A percentile compares a stretch with the other conserved stretches of the same genome.
phyloP scores from a whole-genome alignment of 92 coral and sea anemone genomes.

The Actinernus sp. region DNA sequence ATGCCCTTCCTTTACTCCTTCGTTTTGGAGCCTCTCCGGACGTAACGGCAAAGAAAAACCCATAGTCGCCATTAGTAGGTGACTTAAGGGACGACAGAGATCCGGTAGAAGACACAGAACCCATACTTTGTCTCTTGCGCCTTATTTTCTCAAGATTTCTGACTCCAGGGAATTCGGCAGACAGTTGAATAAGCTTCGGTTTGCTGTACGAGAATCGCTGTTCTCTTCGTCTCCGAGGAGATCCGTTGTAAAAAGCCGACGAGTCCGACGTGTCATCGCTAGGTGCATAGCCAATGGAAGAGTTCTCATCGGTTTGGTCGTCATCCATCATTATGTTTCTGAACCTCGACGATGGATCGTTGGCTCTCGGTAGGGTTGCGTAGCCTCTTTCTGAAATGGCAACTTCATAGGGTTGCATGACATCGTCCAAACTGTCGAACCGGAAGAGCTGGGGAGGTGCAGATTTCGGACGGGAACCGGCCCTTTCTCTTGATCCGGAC shows the following conservation, averaged over 20 bases:
- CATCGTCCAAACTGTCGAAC: slow-evolving; percentile 45
- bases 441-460: slow-evolving; percentile 72
- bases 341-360: slow-evolving; percentile 47
- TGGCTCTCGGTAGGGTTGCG: slow-evolving; percentile 48
- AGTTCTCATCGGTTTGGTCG: slow-evolving; percentile 65
- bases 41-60: slow-evolving; percentile 82
- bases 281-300: slow-evolving; percentile 86
- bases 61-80: slow-evolving; percentile 70
- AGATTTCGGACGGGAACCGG: slow-evolving; percentile 79
- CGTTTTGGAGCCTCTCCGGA: slow-evolving; percentile 35
- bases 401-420: slow-evolving; percentile 30
- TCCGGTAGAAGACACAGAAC: slow-evolving; percentile 72
- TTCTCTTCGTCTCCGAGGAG: slow-evolving; percentile 40
- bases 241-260: slow-evolving; percentile 54
- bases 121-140: slow-evolving; percentile 89
- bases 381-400: slow-evolving; percentile 23
- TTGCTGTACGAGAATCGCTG: slow-evolving; percentile 63
- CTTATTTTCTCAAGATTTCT: slow-evolving; percentile 85
- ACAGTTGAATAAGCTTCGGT: slow-evolving; percentile 74
- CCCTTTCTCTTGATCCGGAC: slow-evolving; percentile 45
- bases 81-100: slow-evolving; percentile 40
- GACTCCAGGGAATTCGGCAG: slow-evolving; percentile 86
- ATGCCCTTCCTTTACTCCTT: neutral
- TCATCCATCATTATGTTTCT: slow-evolving; percentile 58
- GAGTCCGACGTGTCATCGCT: slow-evolving; percentile 93